Conservation (phyloP, 2,113 vertebrate genomes). For the Scytalopus superciliaris region DNA sequence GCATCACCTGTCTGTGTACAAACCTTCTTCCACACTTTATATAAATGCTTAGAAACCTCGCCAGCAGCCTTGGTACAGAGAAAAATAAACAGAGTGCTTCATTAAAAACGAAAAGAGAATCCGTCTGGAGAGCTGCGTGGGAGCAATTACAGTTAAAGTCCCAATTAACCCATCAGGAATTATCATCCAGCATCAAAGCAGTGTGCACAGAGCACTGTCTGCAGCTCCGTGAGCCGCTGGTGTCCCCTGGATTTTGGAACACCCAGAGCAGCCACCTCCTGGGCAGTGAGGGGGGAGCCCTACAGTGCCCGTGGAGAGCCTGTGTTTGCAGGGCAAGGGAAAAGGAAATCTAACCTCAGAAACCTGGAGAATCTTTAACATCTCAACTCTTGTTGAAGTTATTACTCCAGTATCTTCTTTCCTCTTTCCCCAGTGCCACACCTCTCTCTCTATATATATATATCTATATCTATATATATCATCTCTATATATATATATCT, state of each 20-base stretch:
- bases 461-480: not conserved
- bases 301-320: fast-evolving
- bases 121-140: not conserved
- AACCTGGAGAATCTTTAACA: not conserved
- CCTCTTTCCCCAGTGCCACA: not conserved
- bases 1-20: constrained; percentile 75
- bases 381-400: not conserved
- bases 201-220: not conserved
- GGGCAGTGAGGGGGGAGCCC: too few species aligned
- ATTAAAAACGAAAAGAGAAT: constrained; percentile 70
- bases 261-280: not conserved
- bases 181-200: not conserved
- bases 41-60: constrained; percentile 81
- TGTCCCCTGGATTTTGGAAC: not conserved
- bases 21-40: constrained; percentile 98
- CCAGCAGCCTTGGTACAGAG: constrained; percentile 85
- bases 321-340: fast-evolving
- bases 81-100: constrained; percentile 74
- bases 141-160: constrained; percentile 24
- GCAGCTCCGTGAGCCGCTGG: not conserved
- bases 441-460: not conserved
- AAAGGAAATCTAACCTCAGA: not conserved
- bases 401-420: not conserved
- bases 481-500: too few species aligned
- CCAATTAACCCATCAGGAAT: constrained; percentile 22